Conservation (phyloP, 1,140 invertebrate genomes). For the Drosophila virilis region DNA sequence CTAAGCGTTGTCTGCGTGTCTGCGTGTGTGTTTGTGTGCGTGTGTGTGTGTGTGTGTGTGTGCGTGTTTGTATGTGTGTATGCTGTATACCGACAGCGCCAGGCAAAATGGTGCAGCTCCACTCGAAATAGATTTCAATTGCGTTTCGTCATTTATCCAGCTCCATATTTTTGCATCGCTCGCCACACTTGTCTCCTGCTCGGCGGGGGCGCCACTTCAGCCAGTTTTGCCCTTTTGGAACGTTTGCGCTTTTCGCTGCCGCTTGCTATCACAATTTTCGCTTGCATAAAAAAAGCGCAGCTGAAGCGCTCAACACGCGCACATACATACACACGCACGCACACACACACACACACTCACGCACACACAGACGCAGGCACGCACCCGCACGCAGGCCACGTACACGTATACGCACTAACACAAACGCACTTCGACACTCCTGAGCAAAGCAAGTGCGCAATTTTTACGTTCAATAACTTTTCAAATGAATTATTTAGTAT, state of each 20-base stretch:
- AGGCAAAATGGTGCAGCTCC: conserved; percentile 32
- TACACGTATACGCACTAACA: not conserved
- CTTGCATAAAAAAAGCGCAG: conserved; percentile 45
- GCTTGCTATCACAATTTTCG: conserved; percentile 34
- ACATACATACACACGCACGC: conserved; percentile 2
- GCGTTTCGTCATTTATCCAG: conserved; percentile 34
- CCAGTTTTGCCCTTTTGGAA: not conserved
- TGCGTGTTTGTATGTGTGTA: conserved; percentile 30
- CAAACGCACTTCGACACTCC: conserved; percentile 26
- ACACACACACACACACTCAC: conserved; percentile 1
- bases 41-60: conserved; percentile 14
- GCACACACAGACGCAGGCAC: conserved; percentile 3
- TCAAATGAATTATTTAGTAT: conserved; percentile 18
- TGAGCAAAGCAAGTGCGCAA: conserved; percentile 30
- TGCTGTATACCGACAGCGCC: conserved; percentile 21
- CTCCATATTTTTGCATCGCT: conserved; percentile 35
- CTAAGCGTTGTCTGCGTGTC: conserved; percentile 12
- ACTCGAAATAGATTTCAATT: conserved; percentile 33
- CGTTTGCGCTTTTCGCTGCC: conserved; percentile 30
- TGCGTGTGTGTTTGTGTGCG: conserved; percentile 20
- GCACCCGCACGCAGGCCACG: conserved; percentile 5
- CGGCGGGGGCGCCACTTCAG: conserved; percentile 4
- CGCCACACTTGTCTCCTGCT: conserved; percentile 19
- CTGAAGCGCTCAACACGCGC: conserved; percentile 13
- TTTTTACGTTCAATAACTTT: conserved; percentile 22